These are phyloP conservation scores for Eupithecia exiguata DNA, from an alignment of 2,888 invertebrate species.

Conservation along the genomic window DNA sequence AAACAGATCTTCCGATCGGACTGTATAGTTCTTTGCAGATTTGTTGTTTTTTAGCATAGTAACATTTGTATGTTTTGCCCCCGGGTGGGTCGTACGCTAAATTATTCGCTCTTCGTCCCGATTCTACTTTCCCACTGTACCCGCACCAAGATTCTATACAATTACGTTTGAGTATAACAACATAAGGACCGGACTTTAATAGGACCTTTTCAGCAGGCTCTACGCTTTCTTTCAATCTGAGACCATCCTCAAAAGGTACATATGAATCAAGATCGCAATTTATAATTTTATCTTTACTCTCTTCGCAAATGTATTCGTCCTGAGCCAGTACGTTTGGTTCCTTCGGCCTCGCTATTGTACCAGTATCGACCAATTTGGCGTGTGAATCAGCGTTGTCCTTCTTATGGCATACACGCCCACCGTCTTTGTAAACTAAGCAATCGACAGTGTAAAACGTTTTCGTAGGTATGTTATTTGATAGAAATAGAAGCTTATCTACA, in stretches of 20 bases:
- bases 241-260: conserved; percentile 59
- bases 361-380: conserved; percentile 64
- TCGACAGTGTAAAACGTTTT: conserved; percentile 71
- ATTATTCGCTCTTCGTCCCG: conserved; percentile 49
- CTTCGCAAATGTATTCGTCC: conserved; percentile 75
- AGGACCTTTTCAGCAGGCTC: conserved; percentile 58
- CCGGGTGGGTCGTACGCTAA: conserved; percentile 61
- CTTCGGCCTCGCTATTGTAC: conserved; percentile 64
- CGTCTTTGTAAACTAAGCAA: conserved; percentile 70
- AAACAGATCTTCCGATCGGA: conserved; percentile 40
- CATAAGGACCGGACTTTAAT: conserved; percentile 59
- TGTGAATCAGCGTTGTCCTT: conserved; percentile 62
- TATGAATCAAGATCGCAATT: conserved; percentile 68
- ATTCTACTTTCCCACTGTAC: conserved; percentile 55
- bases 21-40: conserved; percentile 63
- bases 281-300: conserved; percentile 54
- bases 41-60: conserved; percentile 70
- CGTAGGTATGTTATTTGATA: conserved; percentile 59
- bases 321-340: conserved; percentile 66
- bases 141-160: conserved; percentile 70
- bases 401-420: conserved; percentile 69
- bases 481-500: conserved; percentile 69
- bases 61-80: conserved; percentile 69
- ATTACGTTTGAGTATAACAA: conserved; percentile 57
- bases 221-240: conserved; percentile 57